Base-by-base conservation (phyloP, 1,140 invertebrate species). In the Maconellicoccus hirsutus region DNA sequence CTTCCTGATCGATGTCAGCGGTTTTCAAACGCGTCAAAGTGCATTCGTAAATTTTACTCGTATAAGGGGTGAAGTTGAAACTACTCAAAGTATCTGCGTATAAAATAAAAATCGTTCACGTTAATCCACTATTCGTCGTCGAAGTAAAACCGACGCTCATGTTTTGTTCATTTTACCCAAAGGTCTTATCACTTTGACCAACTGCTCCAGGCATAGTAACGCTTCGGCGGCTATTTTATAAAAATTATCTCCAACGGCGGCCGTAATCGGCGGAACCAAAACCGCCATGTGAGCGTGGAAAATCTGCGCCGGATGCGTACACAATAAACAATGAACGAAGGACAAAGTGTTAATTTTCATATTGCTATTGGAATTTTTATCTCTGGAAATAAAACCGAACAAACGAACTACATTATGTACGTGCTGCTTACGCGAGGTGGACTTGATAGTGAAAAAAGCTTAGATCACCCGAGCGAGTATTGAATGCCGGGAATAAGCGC, bases 211-310 rank as follows among this genome's bases (percentile, higher is more conserved):
- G 27, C 98, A 94, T 12, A 94, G 80, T 21, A 99, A 80, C 0
- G 94, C 94, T 81, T 97, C 94, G 0, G 96, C 94, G 4, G 94
- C 95, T 59, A 98, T 97, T 82, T 99, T 98, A 81, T 99, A 99
- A 82, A 99, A 99, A 42, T 89, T 87, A 85, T 99, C 96, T 33
- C 88, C 86, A 14, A 98, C 94, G 42, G 93, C 90, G 66, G 87
- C 82, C 29, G 98, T 87, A 52, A 98, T 87, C 0, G 93, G 87
- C 2, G 93, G 93, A 16, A 97, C 85, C n/a, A 98, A 79, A 23
- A 88, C 83, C 7, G 85, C 81, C 77, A 97, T 89, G 77, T 97
- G 91, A 19, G 84, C 83, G 78, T 90, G 87, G 75, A 93, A 91
- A 8, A 91, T 84, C 77, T 85, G 84, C 0, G 91, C 87, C 59